Conservation (phyloP, 2,113 vertebrate genomes). For the Charadrius vociferus region DNA sequence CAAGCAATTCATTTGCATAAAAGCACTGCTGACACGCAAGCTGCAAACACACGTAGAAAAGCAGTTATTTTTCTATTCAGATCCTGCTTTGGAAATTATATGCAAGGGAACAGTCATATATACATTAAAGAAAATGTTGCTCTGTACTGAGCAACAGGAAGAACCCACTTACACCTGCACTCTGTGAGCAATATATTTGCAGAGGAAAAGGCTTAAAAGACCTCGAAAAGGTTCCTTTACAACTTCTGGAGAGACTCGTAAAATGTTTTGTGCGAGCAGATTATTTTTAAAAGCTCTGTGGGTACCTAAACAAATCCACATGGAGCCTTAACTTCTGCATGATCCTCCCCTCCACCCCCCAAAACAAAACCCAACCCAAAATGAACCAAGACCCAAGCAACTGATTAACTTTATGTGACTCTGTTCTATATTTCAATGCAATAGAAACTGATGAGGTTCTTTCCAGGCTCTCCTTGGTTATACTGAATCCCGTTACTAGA, state of each 20-base stretch:
- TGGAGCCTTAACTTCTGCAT: background rate
- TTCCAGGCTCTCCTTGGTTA: background rate
- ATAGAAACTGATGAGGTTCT: background rate
- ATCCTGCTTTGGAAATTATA: background rate
- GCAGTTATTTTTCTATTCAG: background rate
- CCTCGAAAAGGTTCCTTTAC: background rate
- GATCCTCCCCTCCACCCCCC: background rate
- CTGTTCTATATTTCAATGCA: background rate
- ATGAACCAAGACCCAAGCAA: background rate
- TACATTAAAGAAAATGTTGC: background rate
- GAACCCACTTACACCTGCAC: background rate
- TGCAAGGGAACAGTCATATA: background rate
- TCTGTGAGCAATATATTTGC: background rate
- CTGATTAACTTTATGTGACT: background rate
- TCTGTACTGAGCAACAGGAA: background rate
- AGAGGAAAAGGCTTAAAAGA: background rate
- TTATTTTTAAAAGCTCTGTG: background rate
- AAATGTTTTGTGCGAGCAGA: background rate
- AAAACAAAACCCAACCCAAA: background rate
- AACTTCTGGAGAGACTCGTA: background rate
- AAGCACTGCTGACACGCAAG: background rate
- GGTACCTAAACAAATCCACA: background rate
- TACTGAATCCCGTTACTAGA: background rate
- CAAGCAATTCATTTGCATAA: background rate
- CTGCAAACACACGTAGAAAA: accelerated